Base-by-base conservation (phyloP, 1,140 invertebrate genomes). In the Drosophila arizonae region DNA sequence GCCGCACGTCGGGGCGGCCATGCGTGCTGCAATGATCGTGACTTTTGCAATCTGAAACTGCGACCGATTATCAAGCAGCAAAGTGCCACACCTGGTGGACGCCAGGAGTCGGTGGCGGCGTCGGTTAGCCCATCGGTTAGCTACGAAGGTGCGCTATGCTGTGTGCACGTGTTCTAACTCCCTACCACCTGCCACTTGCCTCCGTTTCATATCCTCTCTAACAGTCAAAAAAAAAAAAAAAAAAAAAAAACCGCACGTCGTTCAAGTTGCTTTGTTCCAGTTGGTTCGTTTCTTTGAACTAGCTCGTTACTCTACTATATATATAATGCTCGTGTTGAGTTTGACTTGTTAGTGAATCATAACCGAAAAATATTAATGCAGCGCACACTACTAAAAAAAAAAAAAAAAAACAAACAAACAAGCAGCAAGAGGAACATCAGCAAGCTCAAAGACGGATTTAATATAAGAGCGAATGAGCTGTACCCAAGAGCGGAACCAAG, bases 41-140 rank as follows among this genome's bases (percentile, higher is more conserved):
- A 96, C 91, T 94, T 93, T 91, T 96, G 95, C 92, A 96, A 96
- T 93, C 88, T 72, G 68, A 90, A 78, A 13, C 75, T 91, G 45
- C 70, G 70, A 10, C 90, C 90, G n/a, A 58, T 75, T 56, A 85
- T 87, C 52, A 90, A 80, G 60, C 77, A 81, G 50, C 81, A 88
- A 85, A 60, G 48, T 43, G 86, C 68, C 64, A 45, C 79, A 61
- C 17, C 51, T 9, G 46, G 50, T 64, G 45, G 52, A 63, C 36
- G 48, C 17, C 52, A 51, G 51, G 54, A 46, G 39, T 30, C 61
- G 1, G 8, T 15, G 41, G 41, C 39, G 36, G 36, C 33, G 43
- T 33, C 48, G 11, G 55, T 84, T 52, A 30, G 64, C 64, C 79
- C 72, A 6, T 41, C 76, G 48, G 63, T 84, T 60, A 41, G 64